Evolutionary conservation across 1,140 invertebrate species (phyloP).

Genomic region (Drosophila oshimai): DNA sequence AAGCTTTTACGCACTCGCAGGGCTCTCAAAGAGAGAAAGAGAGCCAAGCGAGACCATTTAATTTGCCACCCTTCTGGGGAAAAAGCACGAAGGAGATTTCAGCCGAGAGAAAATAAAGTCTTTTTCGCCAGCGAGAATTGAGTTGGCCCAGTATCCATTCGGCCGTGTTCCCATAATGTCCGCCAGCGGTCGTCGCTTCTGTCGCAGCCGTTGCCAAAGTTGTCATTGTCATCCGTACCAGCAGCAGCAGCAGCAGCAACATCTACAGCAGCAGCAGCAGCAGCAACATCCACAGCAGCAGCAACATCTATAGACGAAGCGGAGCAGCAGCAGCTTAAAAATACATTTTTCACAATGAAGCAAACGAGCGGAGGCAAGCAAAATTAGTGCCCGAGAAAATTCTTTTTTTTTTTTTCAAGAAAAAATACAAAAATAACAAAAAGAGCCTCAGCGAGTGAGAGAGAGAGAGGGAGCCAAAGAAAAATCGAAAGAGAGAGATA

Average conservation of each 20-base stretch:
- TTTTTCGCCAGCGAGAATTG: constrained; percentile 53
- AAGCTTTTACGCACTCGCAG: constrained; percentile 73
- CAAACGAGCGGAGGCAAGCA: constrained; percentile 72
- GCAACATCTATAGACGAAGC: constrained; percentile 32
- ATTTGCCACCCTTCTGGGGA: constrained; percentile 67
- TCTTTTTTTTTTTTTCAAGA: constrained; percentile 19
- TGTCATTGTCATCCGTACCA: constrained; percentile 74
- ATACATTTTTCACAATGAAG: constrained; percentile 80
- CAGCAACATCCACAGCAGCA: constrained; percentile 20
- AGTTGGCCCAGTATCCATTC: constrained; percentile 82
- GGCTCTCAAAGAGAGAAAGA: background rate
- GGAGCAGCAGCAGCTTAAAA: constrained; percentile 69
- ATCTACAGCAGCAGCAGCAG: constrained; percentile 30
- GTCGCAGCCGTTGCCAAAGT: constrained; percentile 76
- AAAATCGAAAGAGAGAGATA: constrained; percentile 6
- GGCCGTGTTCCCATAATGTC: constrained; percentile 82
- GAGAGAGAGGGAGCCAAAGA: background rate
- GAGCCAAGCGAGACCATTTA: no score
- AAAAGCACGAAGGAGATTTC: constrained; percentile 44
- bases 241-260: constrained; percentile 38
- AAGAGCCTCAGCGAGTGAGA: constrained; percentile 14
- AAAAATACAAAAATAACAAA: constrained; percentile 60
- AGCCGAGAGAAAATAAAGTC: constrained; percentile 12
- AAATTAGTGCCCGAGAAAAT: constrained; percentile 43
- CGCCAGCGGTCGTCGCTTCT: constrained; percentile 75